Base-by-base conservation (phyloP, 1,140 invertebrate genomes). In the Chelonus insularis region DNA sequence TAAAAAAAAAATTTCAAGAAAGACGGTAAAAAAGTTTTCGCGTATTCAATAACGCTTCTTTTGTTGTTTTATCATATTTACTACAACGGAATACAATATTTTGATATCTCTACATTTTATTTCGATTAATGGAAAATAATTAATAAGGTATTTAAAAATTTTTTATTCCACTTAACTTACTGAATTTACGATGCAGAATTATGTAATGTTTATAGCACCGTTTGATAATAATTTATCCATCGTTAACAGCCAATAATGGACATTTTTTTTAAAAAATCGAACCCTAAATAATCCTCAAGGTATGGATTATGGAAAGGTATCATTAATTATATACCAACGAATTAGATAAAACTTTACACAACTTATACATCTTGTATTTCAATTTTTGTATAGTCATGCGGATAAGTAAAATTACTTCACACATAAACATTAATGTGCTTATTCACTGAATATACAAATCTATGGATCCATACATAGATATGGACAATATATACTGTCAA, bases 371-470 rank as follows among this genome's bases (percentile, higher is more conserved):
- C 21, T 62, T 57, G 37, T 50, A 63, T 65, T 48, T 60, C 52
- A 55, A 58, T 50, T 50, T 50, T 32, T 50, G 21, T 45, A 23
- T 25, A 6, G 29, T 45, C 11, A 29, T 37, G 52, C 47, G 69
- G 63, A 59, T 66, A 58, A 72, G 69, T 70, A 71, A 74, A 16
- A 57, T 70, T 68, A 72, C 59, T 68, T 68, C 65, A 76, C 66
- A 74, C 69, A 58, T 67, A 72, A 74, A 75, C 68, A 71, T 68
- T 68, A 72, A 68, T 73, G 64, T 67, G 59, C 72, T 72, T 67
- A 16, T 61, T 74, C 62, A 60, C 74, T 65, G 67, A 80, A 78
- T 77, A 76, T 77, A 79, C 72, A 77, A 79, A 79, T 75, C 67
- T 74, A 72, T 72, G 50, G 12, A 16, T 12, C 21, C 29, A 25